A percentile compares a stretch with the other conserved stretches of the same genome.
These are phyloP conservation scores for Gasteruption jaculator DNA, from an alignment of 2,888 invertebrate species.

Conservation along the genomic window DNA sequence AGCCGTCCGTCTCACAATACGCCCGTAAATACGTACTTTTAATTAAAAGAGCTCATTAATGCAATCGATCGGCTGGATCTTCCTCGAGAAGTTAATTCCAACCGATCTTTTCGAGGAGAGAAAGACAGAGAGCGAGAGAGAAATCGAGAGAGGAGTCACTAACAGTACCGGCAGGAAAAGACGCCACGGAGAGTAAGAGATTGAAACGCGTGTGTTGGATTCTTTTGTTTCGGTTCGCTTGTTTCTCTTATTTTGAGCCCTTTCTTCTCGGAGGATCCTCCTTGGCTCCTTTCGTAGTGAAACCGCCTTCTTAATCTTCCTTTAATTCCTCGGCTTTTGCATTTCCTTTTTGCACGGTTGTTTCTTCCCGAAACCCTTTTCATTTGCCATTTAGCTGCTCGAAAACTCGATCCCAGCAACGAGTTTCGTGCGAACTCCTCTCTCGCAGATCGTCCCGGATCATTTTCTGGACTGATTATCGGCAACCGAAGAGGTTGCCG, in stretches of 20 bases:
- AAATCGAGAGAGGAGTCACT: slow-evolving; percentile 10
- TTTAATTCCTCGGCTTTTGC: slow-evolving; percentile 39
- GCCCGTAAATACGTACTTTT: no score
- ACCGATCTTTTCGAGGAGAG: neutral
- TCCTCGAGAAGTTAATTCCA: neutral
- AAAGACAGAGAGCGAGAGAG: slow-evolving; percentile 7
- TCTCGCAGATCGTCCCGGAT: no score
- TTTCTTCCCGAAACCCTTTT: no score
- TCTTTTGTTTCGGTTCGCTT: slow-evolving; percentile 18
- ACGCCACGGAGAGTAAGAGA: slow-evolving; percentile 17
- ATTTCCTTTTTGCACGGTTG: slow-evolving; percentile 26
- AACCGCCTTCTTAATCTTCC: slow-evolving; percentile 42
- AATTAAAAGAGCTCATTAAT: slow-evolving; percentile 44
- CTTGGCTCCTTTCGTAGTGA: slow-evolving; percentile 26
- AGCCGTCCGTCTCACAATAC: no score
- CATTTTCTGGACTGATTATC: no score
- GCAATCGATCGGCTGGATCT: slow-evolving; percentile 30
- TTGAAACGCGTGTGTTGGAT: slow-evolving; percentile 1
- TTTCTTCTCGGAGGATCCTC: slow-evolving; percentile 15
- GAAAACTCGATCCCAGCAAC: no score
- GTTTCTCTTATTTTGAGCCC: slow-evolving; percentile 19
- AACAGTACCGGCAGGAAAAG: slow-evolving; percentile 9
- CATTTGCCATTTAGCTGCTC: no score
- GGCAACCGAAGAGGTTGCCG: no score
- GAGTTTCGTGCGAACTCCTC: no score